phyloP scores from a whole-genome alignment of 2,888 invertebrate genomes.

The Cerceris ruficornis region DNA sequence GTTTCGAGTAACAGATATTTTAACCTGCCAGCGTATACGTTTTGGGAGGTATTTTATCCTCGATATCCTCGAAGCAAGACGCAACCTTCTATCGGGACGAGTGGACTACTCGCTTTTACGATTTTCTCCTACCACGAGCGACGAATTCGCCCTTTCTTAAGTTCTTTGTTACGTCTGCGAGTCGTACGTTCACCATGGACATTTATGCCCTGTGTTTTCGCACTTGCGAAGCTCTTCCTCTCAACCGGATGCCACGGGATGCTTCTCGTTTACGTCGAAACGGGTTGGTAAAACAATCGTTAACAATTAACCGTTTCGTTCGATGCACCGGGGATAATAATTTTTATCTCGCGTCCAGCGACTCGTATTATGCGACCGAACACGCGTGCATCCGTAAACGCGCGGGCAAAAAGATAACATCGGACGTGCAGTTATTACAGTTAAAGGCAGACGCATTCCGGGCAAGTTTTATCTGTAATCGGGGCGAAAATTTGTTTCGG shows the following conservation, averaged over 20 bases:
- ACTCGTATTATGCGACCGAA: background rate
- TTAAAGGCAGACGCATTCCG: background rate
- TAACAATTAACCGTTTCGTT: too few relatives aligned
- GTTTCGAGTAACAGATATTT: constrained; percentile 40
- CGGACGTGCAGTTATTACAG: constrained; percentile 8
- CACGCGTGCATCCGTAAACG: background rate
- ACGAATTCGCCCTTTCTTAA: constrained; percentile 24
- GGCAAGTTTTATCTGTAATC: constrained; percentile 8
- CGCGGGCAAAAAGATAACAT: background rate
- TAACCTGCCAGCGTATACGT: constrained; percentile 43
- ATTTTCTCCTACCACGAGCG: constrained; percentile 1
- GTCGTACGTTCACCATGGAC: background rate
- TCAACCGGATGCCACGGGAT: background rate
- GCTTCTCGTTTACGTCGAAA: too few relatives aligned
- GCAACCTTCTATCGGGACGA: constrained; percentile 18
- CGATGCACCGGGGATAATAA: background rate
- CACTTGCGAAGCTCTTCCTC: too few relatives aligned
- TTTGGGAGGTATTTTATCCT: constrained; percentile 54
- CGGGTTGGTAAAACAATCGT: too few relatives aligned
- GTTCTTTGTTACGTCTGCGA: constrained; percentile 17
- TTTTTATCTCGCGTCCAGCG: background rate
- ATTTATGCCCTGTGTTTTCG: too few relatives aligned
- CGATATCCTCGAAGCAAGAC: constrained; percentile 16
- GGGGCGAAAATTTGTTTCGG: constrained; percentile 20
- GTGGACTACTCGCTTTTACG: constrained; percentile 39